Evolutionary conservation across 2,888 invertebrate genomes (phyloP), one percentile per base, ranked within the genome.

Genomic region (Conchocele bisecta): DNA sequence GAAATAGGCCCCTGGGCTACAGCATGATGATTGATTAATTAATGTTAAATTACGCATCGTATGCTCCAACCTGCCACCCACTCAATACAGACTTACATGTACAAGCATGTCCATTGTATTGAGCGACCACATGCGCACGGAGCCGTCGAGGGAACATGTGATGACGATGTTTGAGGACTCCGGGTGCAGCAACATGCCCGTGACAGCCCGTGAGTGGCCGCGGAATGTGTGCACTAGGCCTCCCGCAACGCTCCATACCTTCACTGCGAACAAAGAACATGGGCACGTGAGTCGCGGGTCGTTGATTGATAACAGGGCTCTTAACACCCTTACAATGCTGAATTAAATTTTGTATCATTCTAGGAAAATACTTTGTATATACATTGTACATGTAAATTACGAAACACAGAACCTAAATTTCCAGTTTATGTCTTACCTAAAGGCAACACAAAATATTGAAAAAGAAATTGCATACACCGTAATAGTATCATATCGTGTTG

Each of bases 121-220:
- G 0, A 91, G 83, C 17, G 89, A 90, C 90, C 90, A 90, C 81
- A 90, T 83, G 53, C 89, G 77, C 39, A 91, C 80, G 11, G 88
- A 87, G 33, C 90, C 90, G 75, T 91, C 91, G 28, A 89, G 76
- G 1, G 91, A 91, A n/a, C 86, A 82, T 4, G 90, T 89, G 26
- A 91, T 73, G 29, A 90, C 67, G 20, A 89, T 80, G n/a, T 86
- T 79, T 7, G 86, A 83, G 17, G 83, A 83, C 17, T 85, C 84
- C 11, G 90, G 90, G 70, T 90, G 89, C n/a, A 90, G 63, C 4
- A 88, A 26, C 6, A 91, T 75, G 70, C 84, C 83, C 15, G 90
- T 89, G 17, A 91, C 86, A 24, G 90, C 87, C 29, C 87, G 78
- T 2, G 90, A 87, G 76, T 91, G 91, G 44, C 90, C 91, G n/a